A percentile compares a stretch with the other conserved stretches of the same genome.
Conservation (phyloP, 2,113 vertebrate species). For the Phrynocephalus versicolor region DNA sequence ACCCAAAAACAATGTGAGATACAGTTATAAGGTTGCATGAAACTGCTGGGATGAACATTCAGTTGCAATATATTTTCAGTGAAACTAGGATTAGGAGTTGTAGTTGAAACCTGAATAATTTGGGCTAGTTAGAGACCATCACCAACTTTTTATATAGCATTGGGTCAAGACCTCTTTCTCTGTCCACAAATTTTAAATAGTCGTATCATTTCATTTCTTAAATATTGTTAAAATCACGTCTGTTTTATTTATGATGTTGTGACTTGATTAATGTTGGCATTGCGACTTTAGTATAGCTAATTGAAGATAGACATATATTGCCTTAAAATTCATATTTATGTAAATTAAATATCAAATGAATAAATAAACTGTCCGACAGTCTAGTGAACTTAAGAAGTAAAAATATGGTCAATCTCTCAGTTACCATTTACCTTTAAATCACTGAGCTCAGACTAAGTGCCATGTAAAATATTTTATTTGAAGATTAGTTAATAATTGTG, state of each 20-base stretch:
- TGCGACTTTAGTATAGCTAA: no score
- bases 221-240: background rate
- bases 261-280: no score
- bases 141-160: background rate
- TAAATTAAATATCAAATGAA: background rate
- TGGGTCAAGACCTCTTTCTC: background rate
- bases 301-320: no score
- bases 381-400: background rate
- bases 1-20: no score
- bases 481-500: background rate
- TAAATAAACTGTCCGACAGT: background rate
- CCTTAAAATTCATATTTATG: background rate
- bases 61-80: background rate
- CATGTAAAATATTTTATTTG: background rate
- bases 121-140: no score
- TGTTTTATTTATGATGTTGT: background rate
- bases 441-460: background rate
- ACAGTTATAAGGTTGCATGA: background rate
- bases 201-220: background rate
- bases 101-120: background rate
- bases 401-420: background rate
- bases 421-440: accelerated
- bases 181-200: background rate
- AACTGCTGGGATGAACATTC: background rate
- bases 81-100: background rate